Evolutionary conservation across 2,797 vertebrate species (phyloP), one percentile per base, ranked within the genome.

Genomic region (Diplodus sargus): DNA sequence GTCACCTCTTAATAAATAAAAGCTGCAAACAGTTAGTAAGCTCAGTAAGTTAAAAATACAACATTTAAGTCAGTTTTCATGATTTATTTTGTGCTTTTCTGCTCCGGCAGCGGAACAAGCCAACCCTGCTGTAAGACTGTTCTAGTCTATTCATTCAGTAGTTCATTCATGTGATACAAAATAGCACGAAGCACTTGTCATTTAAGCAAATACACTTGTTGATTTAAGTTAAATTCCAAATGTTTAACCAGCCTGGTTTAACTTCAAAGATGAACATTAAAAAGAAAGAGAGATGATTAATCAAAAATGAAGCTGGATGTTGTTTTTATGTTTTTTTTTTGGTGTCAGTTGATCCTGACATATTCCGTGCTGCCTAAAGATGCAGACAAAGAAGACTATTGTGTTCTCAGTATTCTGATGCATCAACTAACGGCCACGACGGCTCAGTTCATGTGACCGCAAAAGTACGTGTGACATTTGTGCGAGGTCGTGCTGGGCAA

Each of bases 401-500:
- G 56, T 79, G 34, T 22, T 54, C 45, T 64, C 54, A 45, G 47
- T 54, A 14, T 59, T 45, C 58, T 71, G 67, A 68, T 53, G 30
- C 52, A 39, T 12, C 34, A 42, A 22, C 66, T 61, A 74, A 87
- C 34, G 62, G 51, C 76, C 70, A 45, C 16, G 8, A 23, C 22
- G 16, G 64, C 79, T 79, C 28, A 1, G 51, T 62, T 79, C 89
- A 87, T 78, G 85, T 87, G 87, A 85, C 64, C 8, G 8, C 64
- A 22, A 70, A 63, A 53, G 53, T 30, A 49, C 34, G 70, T 71
- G 71, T 69, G 64, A 66, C 23, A 30, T 47, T 51, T 22, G 43
- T 45, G 64, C 34, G 22, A 48, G 48, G 58, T 78, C 20, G 20
- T 1, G 39, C 15, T 7, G 4, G 39, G 60, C 22, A 34, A 69